Evolutionary conservation across 2,797 vertebrate species (phyloP), one percentile per base, ranked within the genome.

Genomic region (Galago senegalensis): DNA sequence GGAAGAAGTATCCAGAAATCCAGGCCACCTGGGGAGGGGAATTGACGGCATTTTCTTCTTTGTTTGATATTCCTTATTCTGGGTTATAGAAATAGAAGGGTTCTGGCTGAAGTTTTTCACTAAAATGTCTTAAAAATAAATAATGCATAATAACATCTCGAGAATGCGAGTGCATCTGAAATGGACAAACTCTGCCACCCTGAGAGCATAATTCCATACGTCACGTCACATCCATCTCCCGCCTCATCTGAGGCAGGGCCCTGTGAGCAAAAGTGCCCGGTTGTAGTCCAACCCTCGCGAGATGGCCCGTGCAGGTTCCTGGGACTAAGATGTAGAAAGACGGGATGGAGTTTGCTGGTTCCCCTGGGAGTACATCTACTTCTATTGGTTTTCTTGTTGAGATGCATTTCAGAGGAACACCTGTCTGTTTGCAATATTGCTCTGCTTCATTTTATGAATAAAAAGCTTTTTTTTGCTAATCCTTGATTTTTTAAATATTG

Each of bases 91-190:
- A 49, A 40, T 21, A 76, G 65, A 89, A 21, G 56, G 34, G 21
- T 56, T 91, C 37, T 84, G 13, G 9, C 70, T 56, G 37, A 76
- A 56, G 20, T 17, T 72, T 80, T 84, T 89, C n/a, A 90, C 21
- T 77, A 83, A 67, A 81, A 43, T 82, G 25, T 60, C 65, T 86
- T 81, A 43, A 83, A 96, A 96, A 67, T 90, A 92, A 96, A 90
- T 93, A 29, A 25, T 58, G 70, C 70, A 23, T 69, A 79, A 76
- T 70, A 70, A 56, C 13, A 65, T 90, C 53, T 75, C 87, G 90
- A 95, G 82, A 81, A 94, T 92, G 23, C n/a, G 46, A 86, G 27
- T 63, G 56, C 94, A 91, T 93, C 65, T 63, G 80, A 93, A 94
- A 85, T 89, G 70, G 95, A 76, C 77, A 58, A 84, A 81, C 25